Evolutionary conservation across 92 coral and sea anemone species (phyloP).

Genomic region (Phenganax subtilis): DNA sequence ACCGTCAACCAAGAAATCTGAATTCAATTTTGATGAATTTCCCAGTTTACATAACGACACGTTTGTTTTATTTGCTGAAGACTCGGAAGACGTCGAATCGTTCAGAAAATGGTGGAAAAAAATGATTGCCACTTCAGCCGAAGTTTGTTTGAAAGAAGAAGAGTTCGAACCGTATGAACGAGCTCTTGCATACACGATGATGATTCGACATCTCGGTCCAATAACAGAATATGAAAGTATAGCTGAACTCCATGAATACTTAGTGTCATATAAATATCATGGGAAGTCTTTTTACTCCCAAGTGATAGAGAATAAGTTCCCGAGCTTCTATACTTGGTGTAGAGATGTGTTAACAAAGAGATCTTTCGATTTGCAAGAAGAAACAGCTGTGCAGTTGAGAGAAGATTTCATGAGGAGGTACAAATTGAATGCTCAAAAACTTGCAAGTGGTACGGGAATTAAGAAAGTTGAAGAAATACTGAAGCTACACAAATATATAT

Average conservation of each 20-base stretch:
- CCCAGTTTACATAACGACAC: constrained; percentile 21
- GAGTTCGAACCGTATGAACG: constrained; percentile 29
- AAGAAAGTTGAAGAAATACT: neutral
- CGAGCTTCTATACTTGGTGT: constrained; percentile 42
- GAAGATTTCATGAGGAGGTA: neutral
- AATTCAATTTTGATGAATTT: neutral
- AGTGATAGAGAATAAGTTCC: constrained; percentile 23
- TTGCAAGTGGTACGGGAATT: neutral
- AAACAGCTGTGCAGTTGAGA: neutral
- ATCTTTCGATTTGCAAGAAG: neutral
- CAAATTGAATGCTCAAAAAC: neutral
- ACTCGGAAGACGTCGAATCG: constrained; percentile 21
- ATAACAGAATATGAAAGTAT: constrained; percentile 42
- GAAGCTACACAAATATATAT: neutral
- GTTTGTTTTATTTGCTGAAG: constrained; percentile 37
- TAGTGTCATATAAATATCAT: constrained; percentile 34
- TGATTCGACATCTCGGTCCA: constrained; percentile 53
- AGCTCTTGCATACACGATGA: constrained; percentile 40
- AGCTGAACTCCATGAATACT: constrained; percentile 28
- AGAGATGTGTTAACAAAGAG: neutral
- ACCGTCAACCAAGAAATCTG: constrained; percentile 40
- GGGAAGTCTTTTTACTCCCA: constrained; percentile 6
- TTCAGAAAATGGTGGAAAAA: constrained; percentile 43
- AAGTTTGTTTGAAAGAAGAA: neutral
- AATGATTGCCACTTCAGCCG: constrained; percentile 16